Percentiles rank a stretch among this genome's conserved stretches.
These are phyloP conservation scores for Stenodera caucasica DNA, from an alignment of 2,888 invertebrate species.

Conservation along the genomic window DNA sequence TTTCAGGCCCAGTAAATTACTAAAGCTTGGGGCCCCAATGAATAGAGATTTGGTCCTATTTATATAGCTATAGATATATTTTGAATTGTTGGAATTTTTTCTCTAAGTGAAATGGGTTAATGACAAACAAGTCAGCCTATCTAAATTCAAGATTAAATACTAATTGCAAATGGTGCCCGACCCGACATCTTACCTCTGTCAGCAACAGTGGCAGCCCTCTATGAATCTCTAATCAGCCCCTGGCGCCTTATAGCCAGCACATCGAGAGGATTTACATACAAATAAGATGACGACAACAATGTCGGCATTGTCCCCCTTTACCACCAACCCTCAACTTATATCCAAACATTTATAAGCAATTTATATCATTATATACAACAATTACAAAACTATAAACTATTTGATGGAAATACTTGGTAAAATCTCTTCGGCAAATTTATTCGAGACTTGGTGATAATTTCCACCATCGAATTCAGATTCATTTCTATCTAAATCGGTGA, in stretches of 20 bases:
- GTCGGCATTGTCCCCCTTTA: not conserved
- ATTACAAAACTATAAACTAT: no score
- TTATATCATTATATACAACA: no score
- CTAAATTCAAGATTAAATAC: conserved; percentile 29
- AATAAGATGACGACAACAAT: conserved; percentile 37
- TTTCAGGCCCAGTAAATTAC: no score
- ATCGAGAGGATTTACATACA: conserved; percentile 46
- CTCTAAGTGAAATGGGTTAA: conserved; percentile 25
- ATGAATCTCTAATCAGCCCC: conserved; percentile 45
- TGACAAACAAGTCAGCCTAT: conserved; percentile 28
- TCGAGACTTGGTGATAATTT: no score
- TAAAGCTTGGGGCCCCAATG: no score
- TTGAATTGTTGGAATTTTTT: no score
- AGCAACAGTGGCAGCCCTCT: conserved; percentile 34
- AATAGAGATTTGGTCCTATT: no score
- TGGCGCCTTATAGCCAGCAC: conserved; percentile 42
- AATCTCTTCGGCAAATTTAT: no score
- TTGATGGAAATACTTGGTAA: no score
- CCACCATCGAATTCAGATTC: no score
- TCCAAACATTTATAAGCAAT: no score
- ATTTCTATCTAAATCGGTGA: not conserved
- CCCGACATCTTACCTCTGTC: conserved; percentile 33
- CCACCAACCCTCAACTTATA: not conserved
- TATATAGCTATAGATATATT: no score
- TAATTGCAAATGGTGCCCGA: conserved; percentile 33